Conservation (phyloP, 2,888 invertebrate genomes). For the Amblyjoppa proteus region DNA sequence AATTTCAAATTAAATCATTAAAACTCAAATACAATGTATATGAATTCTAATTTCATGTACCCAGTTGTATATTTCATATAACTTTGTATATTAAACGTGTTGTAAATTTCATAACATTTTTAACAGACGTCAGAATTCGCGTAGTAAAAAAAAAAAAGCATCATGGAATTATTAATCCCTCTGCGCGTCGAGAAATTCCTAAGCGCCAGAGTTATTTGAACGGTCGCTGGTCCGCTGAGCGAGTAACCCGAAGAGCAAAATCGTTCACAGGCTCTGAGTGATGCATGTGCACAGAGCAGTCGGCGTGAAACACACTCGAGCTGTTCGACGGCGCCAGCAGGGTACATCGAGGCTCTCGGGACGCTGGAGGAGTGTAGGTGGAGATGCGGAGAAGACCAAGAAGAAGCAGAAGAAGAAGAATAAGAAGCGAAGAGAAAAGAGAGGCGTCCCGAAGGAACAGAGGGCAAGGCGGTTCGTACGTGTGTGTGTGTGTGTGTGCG, state of each 20-base stretch:
- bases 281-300: constrained; percentile 43
- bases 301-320: constrained; percentile 74
- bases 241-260: constrained; percentile 59
- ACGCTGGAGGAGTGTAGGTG: constrained; percentile 60
- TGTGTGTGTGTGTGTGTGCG: constrained; percentile 56
- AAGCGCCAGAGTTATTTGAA: not conserved
- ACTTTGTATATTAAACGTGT: too few species aligned
- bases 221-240: constrained; percentile 13
- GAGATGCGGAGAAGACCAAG: constrained; percentile 53
- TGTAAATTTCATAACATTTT: too few species aligned
- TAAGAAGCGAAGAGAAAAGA: constrained; percentile 65
- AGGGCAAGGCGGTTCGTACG: constrained; percentile 72
- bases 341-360: constrained; percentile 52
- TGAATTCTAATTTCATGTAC: too few species aligned
- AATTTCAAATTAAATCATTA: too few species aligned
- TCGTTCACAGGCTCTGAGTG: constrained; percentile 62
- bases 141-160: not conserved
- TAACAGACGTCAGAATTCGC: not conserved
- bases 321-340: constrained; percentile 76
- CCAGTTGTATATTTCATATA: too few species aligned
- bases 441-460: constrained; percentile 77
- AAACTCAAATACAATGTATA: too few species aligned
- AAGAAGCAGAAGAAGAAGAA: constrained; percentile 47
- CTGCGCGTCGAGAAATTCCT: not conserved
- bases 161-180: not conserved